Percentiles rank a stretch among this genome's conserved stretches.
phyloP scores from a whole-genome alignment of 1,140 invertebrate species.

The Macrotrachela quadricornifera region DNA sequence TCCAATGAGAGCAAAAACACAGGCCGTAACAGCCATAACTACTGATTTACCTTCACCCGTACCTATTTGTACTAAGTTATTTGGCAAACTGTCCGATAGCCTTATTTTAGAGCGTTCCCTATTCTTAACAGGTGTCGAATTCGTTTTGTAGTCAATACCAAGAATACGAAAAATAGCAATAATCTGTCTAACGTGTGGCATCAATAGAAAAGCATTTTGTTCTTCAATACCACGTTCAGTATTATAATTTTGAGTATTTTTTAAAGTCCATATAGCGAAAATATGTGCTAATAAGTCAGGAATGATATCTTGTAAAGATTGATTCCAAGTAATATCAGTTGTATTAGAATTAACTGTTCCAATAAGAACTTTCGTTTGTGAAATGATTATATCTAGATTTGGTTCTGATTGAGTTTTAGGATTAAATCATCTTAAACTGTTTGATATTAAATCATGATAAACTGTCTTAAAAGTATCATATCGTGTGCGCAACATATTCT shows the following conservation, averaged over 20 bases:
- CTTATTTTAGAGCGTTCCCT: too few relatives aligned
- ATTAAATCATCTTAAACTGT: too few relatives aligned
- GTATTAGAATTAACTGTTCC: too few relatives aligned
- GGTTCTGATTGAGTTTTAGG: too few relatives aligned
- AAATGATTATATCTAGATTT: too few relatives aligned
- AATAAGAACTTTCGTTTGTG: too few relatives aligned
- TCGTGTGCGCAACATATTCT: too few relatives aligned
- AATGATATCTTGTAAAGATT: too few relatives aligned
- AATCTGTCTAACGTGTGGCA: neutral
- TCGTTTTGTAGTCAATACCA: neutral
- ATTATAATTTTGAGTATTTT: neutral
- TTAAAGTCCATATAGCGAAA: neutral
- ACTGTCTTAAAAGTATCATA: too few relatives aligned
- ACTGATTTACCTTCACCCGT: constrained; percentile 1
- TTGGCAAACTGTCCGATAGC: neutral
- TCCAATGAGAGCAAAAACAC: neutral
- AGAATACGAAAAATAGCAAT: neutral
- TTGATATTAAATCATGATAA: too few relatives aligned
- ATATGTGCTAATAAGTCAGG: neutral
- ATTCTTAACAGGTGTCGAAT: too few relatives aligned
- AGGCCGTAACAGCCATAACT: neutral
- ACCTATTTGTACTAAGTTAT: neutral
- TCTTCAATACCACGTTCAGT: neutral
- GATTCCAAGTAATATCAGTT: too few relatives aligned
- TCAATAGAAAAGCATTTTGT: neutral